Conservation (phyloP, 2,888 invertebrate genomes). For the Drosophila anomelani region DNA sequence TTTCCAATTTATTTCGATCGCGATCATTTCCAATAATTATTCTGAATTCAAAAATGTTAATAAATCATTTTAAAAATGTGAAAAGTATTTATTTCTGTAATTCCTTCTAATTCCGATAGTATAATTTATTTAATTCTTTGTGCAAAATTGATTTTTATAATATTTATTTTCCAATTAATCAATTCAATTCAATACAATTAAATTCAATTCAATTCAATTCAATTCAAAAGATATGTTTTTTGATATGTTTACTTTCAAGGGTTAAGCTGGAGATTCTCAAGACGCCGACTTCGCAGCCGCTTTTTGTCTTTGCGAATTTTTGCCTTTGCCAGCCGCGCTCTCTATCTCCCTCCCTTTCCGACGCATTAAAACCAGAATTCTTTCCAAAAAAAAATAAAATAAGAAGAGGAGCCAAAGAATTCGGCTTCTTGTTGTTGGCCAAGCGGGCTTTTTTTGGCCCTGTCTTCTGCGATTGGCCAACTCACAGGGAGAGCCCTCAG, state of each 20-base stretch:
- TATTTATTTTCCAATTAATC: not conserved
- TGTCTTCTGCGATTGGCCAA: slow-evolving; percentile 69
- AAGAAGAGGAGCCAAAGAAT: slow-evolving; percentile 55
- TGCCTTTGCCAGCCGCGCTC: slow-evolving; percentile 50
- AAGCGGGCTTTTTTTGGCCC: slow-evolving; percentile 63
- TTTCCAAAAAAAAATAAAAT: slow-evolving; percentile 29
- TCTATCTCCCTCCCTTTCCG: slow-evolving; percentile 34
- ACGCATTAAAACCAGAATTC: slow-evolving; percentile 35
- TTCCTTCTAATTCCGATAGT: not conserved
- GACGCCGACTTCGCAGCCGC: slow-evolving; percentile 53
- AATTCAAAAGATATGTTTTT: not conserved
- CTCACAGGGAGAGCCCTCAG: slow-evolving; percentile 63
- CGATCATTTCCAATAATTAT: not conserved
- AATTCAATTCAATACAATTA: not conserved
- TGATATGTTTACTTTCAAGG: not conserved
- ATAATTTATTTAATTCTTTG: too few relatives aligned
- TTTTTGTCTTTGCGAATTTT: slow-evolving; percentile 63
- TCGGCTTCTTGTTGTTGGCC: slow-evolving; percentile 64
- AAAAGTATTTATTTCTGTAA: not conserved
- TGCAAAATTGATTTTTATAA: too few relatives aligned
- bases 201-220: not conserved
- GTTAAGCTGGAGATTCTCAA: slow-evolving; percentile 58
- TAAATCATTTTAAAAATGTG: not conserved
- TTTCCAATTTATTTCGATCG: too few relatives aligned
- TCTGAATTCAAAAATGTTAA: not conserved